Percentiles rank a stretch among this genome's conserved stretches.
Conservation (phyloP, 2,797 vertebrate genomes). For the Gadopsis bispinosus region DNA sequence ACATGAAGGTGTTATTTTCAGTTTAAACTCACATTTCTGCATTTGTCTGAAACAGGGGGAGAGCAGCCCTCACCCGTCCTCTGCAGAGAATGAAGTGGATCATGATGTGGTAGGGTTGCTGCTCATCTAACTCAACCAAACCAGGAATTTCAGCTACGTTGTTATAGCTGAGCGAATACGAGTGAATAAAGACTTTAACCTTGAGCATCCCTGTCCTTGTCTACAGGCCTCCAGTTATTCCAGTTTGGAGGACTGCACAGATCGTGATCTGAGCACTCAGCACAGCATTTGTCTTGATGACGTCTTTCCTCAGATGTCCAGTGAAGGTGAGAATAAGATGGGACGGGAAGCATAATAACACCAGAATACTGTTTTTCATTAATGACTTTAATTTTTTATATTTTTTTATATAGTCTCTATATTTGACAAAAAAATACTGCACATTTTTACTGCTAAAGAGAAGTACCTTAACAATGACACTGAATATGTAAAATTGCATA, state of each 20-base stretch:
- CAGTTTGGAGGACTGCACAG: constrained; percentile 73
- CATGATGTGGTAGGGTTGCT: constrained; percentile 46
- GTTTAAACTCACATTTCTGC: neutral
- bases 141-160: neutral
- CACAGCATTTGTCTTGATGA: constrained; percentile 11
- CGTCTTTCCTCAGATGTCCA: constrained; percentile 8
- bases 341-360: neutral
- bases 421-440: neutral
- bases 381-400: no score
- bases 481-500: neutral
- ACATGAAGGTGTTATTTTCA: neutral
- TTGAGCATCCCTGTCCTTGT: constrained; percentile 5
- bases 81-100: constrained; percentile 61
- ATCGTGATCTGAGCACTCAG: constrained; percentile 23
- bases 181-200: neutral
- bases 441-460: neutral
- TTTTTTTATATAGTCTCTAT: no score
- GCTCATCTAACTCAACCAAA: neutral
- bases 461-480: neutral
- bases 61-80: constrained; percentile 66
- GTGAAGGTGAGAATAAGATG: constrained; percentile 54
- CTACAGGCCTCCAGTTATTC: constrained; percentile 78
- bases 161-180: neutral
- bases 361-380: neutral
- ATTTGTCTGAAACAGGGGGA: constrained; percentile 60